Evolutionary conservation across 1,140 invertebrate genomes (phyloP).

Genomic region (Lethocerus indicus): DNA sequence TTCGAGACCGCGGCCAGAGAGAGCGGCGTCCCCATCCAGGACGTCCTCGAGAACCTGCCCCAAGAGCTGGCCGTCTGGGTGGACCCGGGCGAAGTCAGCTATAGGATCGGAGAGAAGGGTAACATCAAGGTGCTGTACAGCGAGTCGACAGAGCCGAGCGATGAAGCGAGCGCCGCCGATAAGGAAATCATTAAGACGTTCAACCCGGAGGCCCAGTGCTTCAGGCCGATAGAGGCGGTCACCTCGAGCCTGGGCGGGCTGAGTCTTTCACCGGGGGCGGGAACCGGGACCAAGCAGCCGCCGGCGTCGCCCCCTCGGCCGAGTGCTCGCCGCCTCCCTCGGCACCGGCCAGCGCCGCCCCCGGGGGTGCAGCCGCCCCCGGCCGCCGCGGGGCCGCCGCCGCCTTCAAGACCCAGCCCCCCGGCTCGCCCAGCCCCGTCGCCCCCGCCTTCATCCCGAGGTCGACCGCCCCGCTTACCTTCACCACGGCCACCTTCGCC

Average conservation of each 20-base stretch:
- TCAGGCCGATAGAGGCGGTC: slow-evolving; percentile 83
- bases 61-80: slow-evolving; percentile 90
- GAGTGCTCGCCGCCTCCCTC: too few relatives aligned
- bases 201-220: slow-evolving; percentile 90
- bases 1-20: slow-evolving; percentile 75
- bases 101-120: slow-evolving; percentile 88
- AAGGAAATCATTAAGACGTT: slow-evolving; percentile 78
- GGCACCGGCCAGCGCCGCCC: slow-evolving; percentile 8
- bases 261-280: slow-evolving; percentile 35
- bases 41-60: slow-evolving; percentile 86
- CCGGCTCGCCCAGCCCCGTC: slow-evolving; percentile 12
- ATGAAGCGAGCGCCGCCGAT: slow-evolving; percentile 40
- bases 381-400: slow-evolving; percentile 10
- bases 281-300: slow-evolving; percentile 7
- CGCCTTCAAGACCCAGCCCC: slow-evolving; percentile 3
- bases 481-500: slow-evolving; percentile 93
- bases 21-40: slow-evolving; percentile 78
- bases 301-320: slow-evolving; percentile 1
- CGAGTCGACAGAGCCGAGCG: slow-evolving; percentile 38
- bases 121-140: slow-evolving; percentile 73
- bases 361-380: too few relatives aligned
- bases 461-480: slow-evolving; percentile 62
- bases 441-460: slow-evolving; percentile 41
- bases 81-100: slow-evolving; percentile 85
- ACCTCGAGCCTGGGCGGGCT: slow-evolving; percentile 41